phyloP scores from a whole-genome alignment of 1,140 invertebrate species.

The Anthonomus grandis region DNA sequence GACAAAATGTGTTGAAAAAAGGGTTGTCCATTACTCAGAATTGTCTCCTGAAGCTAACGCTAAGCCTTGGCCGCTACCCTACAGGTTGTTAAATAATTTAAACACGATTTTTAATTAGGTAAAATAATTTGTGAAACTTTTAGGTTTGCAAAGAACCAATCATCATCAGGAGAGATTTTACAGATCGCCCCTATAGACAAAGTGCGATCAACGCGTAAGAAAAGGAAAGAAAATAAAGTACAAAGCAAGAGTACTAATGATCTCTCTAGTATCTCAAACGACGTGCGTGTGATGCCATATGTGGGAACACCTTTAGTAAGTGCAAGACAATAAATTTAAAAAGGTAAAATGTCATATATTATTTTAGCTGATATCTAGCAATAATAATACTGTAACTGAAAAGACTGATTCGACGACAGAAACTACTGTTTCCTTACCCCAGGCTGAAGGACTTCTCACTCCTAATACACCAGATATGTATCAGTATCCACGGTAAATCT shows the following conservation, averaged over 20 bases:
- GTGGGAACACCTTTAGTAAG: slow-evolving; percentile 41
- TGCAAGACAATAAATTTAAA: background rate
- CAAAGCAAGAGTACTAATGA: slow-evolving; percentile 31
- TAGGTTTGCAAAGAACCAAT: slow-evolving; percentile 39
- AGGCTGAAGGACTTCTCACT: slow-evolving; percentile 3
- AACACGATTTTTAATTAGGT: no score
- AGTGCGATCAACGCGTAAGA: slow-evolving; percentile 29
- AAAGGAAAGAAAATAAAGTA: slow-evolving; percentile 39
- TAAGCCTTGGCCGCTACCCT: slow-evolving; percentile 59
- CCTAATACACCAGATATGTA: slow-evolving; percentile 13
- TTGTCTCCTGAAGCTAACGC: slow-evolving; percentile 64
- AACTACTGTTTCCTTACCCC: background rate
- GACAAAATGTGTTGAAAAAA: slow-evolving; percentile 71
- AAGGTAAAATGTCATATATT: no score
- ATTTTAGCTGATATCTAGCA: no score
- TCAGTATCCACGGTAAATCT: slow-evolving; percentile 18
- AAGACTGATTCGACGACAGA: slow-evolving; percentile 7
- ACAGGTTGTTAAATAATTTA: no score
- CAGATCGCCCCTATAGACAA: slow-evolving; percentile 28
- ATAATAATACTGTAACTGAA: background rate
- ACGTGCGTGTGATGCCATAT: slow-evolving; percentile 30
- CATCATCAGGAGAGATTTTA: slow-evolving; percentile 21
- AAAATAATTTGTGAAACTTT: background rate
- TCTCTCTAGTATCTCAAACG: background rate
- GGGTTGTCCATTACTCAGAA: slow-evolving; percentile 61